phyloP scores from a whole-genome alignment of 2,797 vertebrate genomes.

The Lutjanus campechanus region DNA sequence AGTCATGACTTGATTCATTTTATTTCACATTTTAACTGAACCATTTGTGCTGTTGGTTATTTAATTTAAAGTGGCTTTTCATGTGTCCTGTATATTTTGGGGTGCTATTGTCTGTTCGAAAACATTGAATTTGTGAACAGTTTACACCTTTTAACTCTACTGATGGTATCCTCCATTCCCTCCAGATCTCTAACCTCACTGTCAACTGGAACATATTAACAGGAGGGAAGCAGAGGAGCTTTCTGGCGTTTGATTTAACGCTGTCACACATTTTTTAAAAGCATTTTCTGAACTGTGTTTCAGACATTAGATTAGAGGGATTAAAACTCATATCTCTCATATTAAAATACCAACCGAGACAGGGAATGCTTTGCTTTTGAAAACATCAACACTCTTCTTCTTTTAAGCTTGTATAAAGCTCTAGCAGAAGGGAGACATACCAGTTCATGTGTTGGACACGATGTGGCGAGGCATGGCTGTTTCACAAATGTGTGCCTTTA shows the following conservation, averaged over 20 bases:
- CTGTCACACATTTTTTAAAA: constrained; percentile 2
- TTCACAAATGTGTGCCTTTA: constrained; percentile 84
- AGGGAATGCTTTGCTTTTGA: constrained; percentile 30
- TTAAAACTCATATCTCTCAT: constrained; percentile 31
- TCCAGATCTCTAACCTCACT: constrained; percentile 49
- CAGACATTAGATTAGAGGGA: constrained; percentile 29
- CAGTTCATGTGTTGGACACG: constrained; percentile 35
- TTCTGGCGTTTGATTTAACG: constrained; percentile 34
- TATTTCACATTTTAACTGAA: constrained; percentile 23
- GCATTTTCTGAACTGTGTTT: constrained; percentile 40
- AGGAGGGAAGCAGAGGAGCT: constrained; percentile 22
- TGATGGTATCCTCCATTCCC: constrained; percentile 38
- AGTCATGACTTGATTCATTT: constrained; percentile 38
- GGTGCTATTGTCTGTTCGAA: constrained; percentile 55
- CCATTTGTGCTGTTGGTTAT: constrained; percentile 38
- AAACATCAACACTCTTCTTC: constrained; percentile 29
- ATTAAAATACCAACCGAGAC: constrained; percentile 4
- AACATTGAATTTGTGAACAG: constrained; percentile 64
- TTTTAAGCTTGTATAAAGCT: constrained; percentile 47
- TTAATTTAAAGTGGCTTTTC: constrained; percentile 15
- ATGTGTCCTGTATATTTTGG: constrained; percentile 38
- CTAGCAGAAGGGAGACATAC: constrained; percentile 39
- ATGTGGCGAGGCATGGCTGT: constrained; percentile 62
- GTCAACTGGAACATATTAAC: constrained; percentile 45
- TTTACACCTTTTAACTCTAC: constrained; percentile 53